Conservation (phyloP, 2,113 vertebrate species). For the Columba livia region DNA sequence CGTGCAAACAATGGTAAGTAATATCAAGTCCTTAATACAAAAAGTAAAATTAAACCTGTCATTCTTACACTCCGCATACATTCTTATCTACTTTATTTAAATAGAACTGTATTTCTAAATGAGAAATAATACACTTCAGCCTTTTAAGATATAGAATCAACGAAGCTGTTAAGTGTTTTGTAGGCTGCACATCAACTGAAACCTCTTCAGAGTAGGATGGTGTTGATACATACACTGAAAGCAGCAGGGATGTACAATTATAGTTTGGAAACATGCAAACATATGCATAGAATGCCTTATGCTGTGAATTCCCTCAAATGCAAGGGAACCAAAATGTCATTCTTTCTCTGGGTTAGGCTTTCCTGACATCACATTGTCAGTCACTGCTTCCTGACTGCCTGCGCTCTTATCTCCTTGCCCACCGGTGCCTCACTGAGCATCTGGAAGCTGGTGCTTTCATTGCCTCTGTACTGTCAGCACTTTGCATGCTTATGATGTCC, state of each 20-base stretch:
- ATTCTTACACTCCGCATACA: background rate
- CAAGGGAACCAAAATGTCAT: background rate
- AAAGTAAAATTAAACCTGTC: background rate
- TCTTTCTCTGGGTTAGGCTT: background rate
- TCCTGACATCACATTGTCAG: background rate
- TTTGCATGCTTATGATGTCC: background rate
- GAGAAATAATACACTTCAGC: background rate
- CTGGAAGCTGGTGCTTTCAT: constrained; percentile 16
- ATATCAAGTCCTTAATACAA: background rate
- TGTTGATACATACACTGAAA: background rate
- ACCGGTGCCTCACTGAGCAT: background rate
- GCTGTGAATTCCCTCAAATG: background rate
- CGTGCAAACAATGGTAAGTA: background rate
- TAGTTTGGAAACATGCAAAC: background rate
- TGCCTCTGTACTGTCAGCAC: constrained; percentile 16
- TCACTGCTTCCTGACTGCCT: background rate
- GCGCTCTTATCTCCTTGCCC: background rate
- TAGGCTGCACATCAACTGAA: background rate
- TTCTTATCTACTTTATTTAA: background rate
- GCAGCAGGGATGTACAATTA: background rate
- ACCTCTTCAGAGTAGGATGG: background rate
- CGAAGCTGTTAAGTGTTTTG: background rate
- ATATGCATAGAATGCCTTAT: background rate
- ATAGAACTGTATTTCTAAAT: background rate
- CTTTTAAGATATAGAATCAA: background rate